Evolutionary conservation across 2,888 invertebrate species (phyloP), one percentile per base, ranked within the genome.

Genomic region (Platycnemis pennipes): DNA sequence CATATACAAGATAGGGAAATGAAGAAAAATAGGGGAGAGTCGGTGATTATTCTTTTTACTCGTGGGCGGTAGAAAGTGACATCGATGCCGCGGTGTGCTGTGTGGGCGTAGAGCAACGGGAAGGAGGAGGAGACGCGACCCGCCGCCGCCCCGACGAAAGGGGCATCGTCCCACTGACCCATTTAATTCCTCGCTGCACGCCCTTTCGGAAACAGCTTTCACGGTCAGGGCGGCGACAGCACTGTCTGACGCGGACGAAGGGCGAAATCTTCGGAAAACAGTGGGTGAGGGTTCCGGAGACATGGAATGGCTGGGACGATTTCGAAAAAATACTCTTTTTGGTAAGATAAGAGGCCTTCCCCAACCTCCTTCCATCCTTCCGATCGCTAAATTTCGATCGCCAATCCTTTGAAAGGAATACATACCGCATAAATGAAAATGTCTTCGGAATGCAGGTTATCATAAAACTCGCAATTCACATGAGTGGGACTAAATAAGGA

Each of bases 61-160:
- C n/a, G 91, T 91, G 63, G 91, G 91, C 91, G 91, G 91, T 91
- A 91, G 91, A 91, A 91, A 91, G 91, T 91, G 91, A 91, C 91
- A 91, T 91, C 91, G 91, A 22, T 56, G 63, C 91, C 19, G 49
- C 44, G 44, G 69, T 91, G 91, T 42, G 44, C 26, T 11, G 63
- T 44, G 63, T 63, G 44, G 91, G 91, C 42, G 91, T 63, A 63
- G 42, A 46, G 45, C 31, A n/a, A n/a, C n/a, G n/a, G 19, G 16
- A 0, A 11, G 2, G 56, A 26, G 44, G 26, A 45, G 13, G 46
- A 87, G 46, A 69, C 37, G 69, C 91, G 91, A 91, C 56, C 63
- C 49, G 63, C 37, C 89, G 42, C 56, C 63, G 63, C 63, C 2
- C 0, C 42, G 89, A 37, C 91, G 42, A n/a, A 37, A 26, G 63